Percentiles rank a stretch among this genome's conserved stretches.
Evolutionary conservation across 2,888 invertebrate genomes (phyloP).

Genomic region (Callyntrura guangdongensis): DNA sequence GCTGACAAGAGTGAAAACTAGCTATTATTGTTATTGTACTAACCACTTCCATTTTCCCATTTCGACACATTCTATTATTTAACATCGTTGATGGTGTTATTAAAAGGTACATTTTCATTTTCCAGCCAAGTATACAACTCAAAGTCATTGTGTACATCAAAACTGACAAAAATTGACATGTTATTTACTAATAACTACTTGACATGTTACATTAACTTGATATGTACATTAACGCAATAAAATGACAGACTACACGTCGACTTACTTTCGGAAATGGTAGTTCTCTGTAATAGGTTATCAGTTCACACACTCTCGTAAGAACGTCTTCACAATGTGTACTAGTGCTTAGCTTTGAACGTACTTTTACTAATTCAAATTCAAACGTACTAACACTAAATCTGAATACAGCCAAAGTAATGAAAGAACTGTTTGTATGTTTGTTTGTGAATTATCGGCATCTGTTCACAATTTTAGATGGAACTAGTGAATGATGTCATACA

Average conservation of each 20-base stretch:
- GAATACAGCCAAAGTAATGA: background rate
- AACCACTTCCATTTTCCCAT: too few relatives aligned
- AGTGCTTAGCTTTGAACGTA: conserved; percentile 1
- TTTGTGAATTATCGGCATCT: conserved; percentile 15
- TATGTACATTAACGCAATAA: background rate
- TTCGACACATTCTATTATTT: too few relatives aligned
- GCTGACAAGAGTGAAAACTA: too few relatives aligned
- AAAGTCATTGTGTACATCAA: background rate
- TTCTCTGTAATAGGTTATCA: background rate
- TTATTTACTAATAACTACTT: conserved; percentile 5
- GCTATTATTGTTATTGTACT: too few relatives aligned
- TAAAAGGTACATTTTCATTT: background rate
- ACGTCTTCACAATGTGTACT: background rate
- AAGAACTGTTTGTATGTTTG: background rate
- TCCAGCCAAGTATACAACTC: background rate
- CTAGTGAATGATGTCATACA: conserved; percentile 41
- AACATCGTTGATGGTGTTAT: background rate
- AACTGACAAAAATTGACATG: conserved; percentile 40
- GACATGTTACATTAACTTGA: background rate
- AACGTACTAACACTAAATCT: background rate
- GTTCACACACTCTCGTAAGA: background rate
- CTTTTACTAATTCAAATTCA: conserved; percentile 34
- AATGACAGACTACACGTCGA: background rate
- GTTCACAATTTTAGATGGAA: conserved; percentile 21
- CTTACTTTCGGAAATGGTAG: too few relatives aligned